Conservation (phyloP, 2,113 vertebrate species). For the Neomonachus schauinslandi region DNA sequence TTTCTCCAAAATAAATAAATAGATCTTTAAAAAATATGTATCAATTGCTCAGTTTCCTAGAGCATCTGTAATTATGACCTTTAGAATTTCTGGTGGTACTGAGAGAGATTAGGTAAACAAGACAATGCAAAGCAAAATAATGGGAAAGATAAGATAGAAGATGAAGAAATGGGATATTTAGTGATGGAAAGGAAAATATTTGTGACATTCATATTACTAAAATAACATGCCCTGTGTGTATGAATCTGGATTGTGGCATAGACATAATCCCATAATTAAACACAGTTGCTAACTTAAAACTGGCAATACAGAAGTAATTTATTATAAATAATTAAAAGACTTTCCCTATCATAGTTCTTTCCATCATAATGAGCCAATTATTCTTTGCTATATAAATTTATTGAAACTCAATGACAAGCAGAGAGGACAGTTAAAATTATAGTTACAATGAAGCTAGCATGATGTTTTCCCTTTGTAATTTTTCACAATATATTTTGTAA, state of each 20-base stretch:
- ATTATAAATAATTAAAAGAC: slow-evolving; percentile 65
- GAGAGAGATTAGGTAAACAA: neutral
- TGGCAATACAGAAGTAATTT: slow-evolving; percentile 44
- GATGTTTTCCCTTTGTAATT: slow-evolving; percentile 43
- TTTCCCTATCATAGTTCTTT: slow-evolving; percentile 55
- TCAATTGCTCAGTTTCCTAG: neutral
- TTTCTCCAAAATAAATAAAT: neutral
- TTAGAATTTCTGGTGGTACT: neutral
- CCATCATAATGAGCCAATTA: slow-evolving; percentile 67
- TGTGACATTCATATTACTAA: neutral
- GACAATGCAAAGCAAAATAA: neutral
- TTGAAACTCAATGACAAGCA: slow-evolving; percentile 15
- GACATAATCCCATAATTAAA: slow-evolving; percentile 37
- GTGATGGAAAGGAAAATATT: neutral
- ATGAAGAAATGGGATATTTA: neutral
- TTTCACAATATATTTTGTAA: slow-evolving; percentile 51
- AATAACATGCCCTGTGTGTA: neutral
- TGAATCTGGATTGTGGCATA: neutral
- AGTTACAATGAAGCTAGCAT: neutral
- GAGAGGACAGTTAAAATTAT: slow-evolving; percentile 56
- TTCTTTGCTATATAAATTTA: slow-evolving; percentile 61
- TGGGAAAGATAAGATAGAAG: neutral
- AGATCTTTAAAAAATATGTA: neutral
- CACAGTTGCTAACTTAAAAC: slow-evolving; percentile 46
- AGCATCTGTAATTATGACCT: neutral